phyloP scores from a whole-genome alignment of 1,140 invertebrate genomes.

The Drosophila willistoni region DNA sequence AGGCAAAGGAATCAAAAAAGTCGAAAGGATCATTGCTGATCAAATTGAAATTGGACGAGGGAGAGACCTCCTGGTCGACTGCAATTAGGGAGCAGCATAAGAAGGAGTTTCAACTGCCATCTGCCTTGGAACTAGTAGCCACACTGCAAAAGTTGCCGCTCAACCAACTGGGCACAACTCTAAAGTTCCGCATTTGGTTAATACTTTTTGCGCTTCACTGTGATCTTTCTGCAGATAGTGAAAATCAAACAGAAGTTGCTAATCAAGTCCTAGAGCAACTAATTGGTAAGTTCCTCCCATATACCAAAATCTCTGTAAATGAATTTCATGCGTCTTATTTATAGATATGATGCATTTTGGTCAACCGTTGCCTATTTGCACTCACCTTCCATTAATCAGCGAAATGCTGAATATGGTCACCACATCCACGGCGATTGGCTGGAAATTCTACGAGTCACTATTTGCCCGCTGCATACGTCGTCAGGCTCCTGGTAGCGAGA shows the following conservation, averaged over 20 bases:
- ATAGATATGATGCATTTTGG: conserved; percentile 67
- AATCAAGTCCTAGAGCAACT: conserved; percentile 44
- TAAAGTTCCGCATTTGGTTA: conserved; percentile 58
- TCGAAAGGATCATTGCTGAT: conserved; percentile 35
- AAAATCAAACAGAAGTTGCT: conserved; percentile 7
- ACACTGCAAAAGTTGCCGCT: conserved; percentile 46
- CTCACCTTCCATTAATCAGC: conserved; percentile 31
- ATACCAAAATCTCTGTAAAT: neutral
- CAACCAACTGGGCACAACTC: conserved; percentile 30
- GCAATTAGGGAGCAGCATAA: conserved; percentile 17
- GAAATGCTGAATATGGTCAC: conserved; percentile 45
- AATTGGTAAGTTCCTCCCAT: conserved; percentile 39
- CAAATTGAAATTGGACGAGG: conserved; percentile 35
- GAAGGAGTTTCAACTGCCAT: conserved; percentile 27
- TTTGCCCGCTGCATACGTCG: conserved; percentile 61
- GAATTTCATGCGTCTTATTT: neutral
- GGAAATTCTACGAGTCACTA: conserved; percentile 61
- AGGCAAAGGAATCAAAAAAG: conserved; percentile 37
- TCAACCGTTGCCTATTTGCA: conserved; percentile 52
- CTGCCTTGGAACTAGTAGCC: conserved; percentile 24
- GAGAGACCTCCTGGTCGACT: neutral
- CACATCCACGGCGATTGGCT: conserved; percentile 2
- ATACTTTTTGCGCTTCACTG: conserved; percentile 40
- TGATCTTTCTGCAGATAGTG: conserved; percentile 30
- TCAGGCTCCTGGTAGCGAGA: conserved; percentile 38